A percentile compares a stretch with the other conserved stretches of the same genome.
Conservation (phyloP, 2,113 vertebrate species). For the Dipodomys merriami region DNA sequence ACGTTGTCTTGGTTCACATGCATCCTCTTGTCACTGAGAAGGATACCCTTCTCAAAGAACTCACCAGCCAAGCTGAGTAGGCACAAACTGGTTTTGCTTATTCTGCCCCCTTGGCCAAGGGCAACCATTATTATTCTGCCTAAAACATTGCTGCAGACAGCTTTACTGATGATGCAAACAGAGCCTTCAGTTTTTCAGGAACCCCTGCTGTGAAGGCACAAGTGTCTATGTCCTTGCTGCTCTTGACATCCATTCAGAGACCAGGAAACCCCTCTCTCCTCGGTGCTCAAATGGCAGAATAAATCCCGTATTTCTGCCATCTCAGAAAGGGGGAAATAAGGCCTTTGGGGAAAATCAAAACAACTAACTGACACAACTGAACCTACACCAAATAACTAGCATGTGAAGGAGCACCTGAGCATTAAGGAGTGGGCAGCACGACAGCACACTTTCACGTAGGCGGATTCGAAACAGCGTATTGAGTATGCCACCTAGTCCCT, state of each 20-base stretch:
- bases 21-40: conserved; percentile 15
- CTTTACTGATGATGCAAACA: background rate
- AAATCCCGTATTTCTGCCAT: background rate
- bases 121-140: conserved; percentile 26
- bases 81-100: background rate
- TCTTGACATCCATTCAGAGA: conserved; percentile 14
- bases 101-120: background rate
- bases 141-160: conserved; percentile 31
- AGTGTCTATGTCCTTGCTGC: background rate
- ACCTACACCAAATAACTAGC: background rate
- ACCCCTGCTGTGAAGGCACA: background rate
- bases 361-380: background rate
- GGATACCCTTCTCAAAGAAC: background rate
- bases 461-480: background rate
- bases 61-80: background rate
- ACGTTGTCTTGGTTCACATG: conserved; percentile 13
- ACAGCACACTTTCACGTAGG: background rate
- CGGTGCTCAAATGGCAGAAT: background rate
- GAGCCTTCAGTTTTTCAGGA: background rate
- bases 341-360: background rate
- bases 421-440: background rate
- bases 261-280: background rate
- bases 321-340: conserved; percentile 20
- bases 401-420: background rate
- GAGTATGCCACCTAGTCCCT: background rate